A percentile compares a stretch with the other conserved stretches of the same genome.
Conservation (phyloP, 2,113 vertebrate genomes). For the Chloropsis cyanopogon region DNA sequence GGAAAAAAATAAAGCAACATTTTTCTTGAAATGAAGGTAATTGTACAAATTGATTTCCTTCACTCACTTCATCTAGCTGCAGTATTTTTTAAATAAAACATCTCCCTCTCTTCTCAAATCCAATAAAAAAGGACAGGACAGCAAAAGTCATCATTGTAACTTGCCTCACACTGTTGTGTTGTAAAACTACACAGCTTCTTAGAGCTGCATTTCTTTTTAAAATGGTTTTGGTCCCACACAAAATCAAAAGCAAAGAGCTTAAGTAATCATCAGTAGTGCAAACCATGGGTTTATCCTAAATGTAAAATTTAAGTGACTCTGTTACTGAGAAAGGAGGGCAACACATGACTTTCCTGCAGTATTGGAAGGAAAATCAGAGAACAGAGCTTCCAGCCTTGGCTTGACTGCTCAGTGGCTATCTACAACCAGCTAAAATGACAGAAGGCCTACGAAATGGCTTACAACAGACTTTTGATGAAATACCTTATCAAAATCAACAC, state of each 20-base stretch:
- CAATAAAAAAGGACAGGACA: background rate
- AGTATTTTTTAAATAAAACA: background rate
- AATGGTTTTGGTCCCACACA: background rate
- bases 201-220: background rate
- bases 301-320: background rate
- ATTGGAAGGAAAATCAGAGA: background rate
- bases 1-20: fast-evolving
- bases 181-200: background rate
- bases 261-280: background rate
- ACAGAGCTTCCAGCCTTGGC: background rate
- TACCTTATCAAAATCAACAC: background rate
- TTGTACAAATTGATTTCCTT: background rate
- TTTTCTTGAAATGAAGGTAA: background rate
- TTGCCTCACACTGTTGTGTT: background rate
- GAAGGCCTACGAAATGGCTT: background rate
- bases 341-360: background rate
- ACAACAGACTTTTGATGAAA: background rate
- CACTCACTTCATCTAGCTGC: background rate
- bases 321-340: background rate
- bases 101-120: background rate
- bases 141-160: background rate
- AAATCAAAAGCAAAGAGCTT: background rate
- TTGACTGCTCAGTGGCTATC: background rate
- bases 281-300: background rate
- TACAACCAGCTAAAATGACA: background rate